Percentiles rank a stretch among this genome's conserved stretches.
phyloP scores from a whole-genome alignment of 2,797 vertebrate species.

The Chrosomus eos region DNA sequence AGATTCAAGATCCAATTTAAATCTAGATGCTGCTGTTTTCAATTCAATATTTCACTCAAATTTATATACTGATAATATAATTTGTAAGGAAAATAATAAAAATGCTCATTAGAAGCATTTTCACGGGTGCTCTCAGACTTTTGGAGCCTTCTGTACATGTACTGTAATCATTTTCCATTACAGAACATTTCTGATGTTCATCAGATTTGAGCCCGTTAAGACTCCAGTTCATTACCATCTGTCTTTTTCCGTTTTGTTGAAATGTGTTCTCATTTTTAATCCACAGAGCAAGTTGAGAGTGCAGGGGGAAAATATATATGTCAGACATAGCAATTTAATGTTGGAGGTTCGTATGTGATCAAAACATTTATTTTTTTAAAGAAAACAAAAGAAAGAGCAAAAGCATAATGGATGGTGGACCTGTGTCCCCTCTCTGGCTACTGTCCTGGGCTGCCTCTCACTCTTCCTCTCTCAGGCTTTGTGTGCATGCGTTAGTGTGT shows the following conservation, averaged over 20 bases:
- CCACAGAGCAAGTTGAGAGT: slow-evolving; percentile 96
- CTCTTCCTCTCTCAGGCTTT: slow-evolving; percentile 88
- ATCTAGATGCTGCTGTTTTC: background rate
- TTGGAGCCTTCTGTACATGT: background rate
- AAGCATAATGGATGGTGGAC: slow-evolving; percentile 57
- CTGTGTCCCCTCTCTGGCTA: slow-evolving; percentile 70
- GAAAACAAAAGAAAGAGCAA: slow-evolving; percentile 46
- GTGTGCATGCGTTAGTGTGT: slow-evolving; percentile 58
- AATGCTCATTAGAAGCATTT: background rate
- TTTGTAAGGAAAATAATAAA: background rate
- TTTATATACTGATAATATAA: background rate
- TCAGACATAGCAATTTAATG: slow-evolving; percentile 99
- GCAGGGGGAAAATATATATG: slow-evolving; percentile 99
- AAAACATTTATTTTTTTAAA: background rate
- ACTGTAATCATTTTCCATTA: background rate
- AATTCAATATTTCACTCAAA: background rate
- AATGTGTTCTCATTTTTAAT: slow-evolving; percentile 71
- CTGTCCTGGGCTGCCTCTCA: slow-evolving; percentile 78
- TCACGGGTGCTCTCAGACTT: slow-evolving; percentile 3
- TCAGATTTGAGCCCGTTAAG: slow-evolving; percentile 18
- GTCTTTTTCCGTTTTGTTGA: slow-evolving; percentile 53
- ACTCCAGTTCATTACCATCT: slow-evolving; percentile 13
- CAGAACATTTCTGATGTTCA: background rate
- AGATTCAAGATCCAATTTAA: background rate
- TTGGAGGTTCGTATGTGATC: slow-evolving; percentile 96